These are phyloP conservation scores for Lordiphosa fenestrarum DNA, from an alignment of 2,888 invertebrate genomes.

Conservation along the genomic window DNA sequence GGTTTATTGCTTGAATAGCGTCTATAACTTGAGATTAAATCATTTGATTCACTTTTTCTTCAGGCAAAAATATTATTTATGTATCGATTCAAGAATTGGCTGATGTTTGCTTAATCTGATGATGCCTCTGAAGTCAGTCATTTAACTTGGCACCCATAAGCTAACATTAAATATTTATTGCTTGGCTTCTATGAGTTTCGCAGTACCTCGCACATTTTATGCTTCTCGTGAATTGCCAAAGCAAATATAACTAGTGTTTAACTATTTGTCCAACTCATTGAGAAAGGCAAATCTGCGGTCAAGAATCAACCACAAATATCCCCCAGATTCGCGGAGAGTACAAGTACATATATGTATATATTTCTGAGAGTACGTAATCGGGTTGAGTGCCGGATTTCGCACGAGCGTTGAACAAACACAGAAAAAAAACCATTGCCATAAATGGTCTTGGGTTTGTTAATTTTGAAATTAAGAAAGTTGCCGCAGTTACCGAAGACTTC, in stretches of 20 bases:
- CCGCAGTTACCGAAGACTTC: slow-evolving; percentile 5
- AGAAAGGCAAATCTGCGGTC: neutral
- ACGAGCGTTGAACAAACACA: slow-evolving; percentile 9
- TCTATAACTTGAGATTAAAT: too few relatives aligned
- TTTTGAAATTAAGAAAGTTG: slow-evolving; percentile 47
- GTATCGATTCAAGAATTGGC: too few relatives aligned
- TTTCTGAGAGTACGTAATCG: slow-evolving; percentile 14
- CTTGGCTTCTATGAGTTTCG: slow-evolving; percentile 2
- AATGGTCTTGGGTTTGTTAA: slow-evolving; percentile 11
- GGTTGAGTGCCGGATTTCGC: slow-evolving; percentile 38
- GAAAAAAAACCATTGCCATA: slow-evolving; percentile 6
- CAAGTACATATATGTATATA: neutral
- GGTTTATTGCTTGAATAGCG: too few relatives aligned
- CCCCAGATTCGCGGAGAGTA: slow-evolving; percentile 13
- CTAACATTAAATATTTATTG: slow-evolving; percentile 4
- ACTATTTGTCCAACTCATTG: slow-evolving; percentile 14
- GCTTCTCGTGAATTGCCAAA: slow-evolving; percentile 20
- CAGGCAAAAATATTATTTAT: too few relatives aligned
- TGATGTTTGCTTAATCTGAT: too few relatives aligned
- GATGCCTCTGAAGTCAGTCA: too few relatives aligned
- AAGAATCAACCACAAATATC: slow-evolving; percentile 17
- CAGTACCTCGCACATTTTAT: slow-evolving; percentile 21
- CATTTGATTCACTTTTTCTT: too few relatives aligned
- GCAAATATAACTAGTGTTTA: slow-evolving; percentile 18
- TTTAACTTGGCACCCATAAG: neutral